Base-by-base conservation (phyloP, 2,888 invertebrate species). In the Dysmachus trigonus region DNA sequence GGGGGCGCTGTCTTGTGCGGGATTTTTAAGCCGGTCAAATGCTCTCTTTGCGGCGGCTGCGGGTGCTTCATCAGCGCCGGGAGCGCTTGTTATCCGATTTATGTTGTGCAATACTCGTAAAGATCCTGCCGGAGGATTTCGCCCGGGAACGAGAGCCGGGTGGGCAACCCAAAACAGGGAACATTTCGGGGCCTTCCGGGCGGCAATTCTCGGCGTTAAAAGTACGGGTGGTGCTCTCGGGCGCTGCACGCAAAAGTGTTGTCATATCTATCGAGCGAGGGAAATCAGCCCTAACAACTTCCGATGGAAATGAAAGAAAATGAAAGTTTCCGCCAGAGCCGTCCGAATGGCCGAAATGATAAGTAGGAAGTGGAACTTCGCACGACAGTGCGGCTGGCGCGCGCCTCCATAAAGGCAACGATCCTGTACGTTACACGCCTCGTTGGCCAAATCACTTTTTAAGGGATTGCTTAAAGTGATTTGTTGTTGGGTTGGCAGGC, bases 251-350 rank as follows among this genome's bases (percentile, higher is more conserved):
- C 86, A 86, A 81, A 86, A 79, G 86, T 86, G 71, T 79, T 86
- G 86, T 86, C 86, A 86, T 71, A 86, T 86, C 86, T 86, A 71
- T 86, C 27, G 86, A 86, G 38, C 71, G 74, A 35, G 71, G 77
- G 79, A 86, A 86, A 86, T 86, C 38, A 41, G 71, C 79, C 79
- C 79, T 77, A 79, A 86, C 86, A 77, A 86, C 86, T 86, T 86
- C 86, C 86, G 79, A 41, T 79, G 76, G 86, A 71, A 79, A 79
- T 71, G 79, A 86, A 86, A 86, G 79, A 79, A 79, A 86, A 86
- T 86, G 62, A 86, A 86, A 81, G 71, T 47, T 86, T 86, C 86
- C 86, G 86, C n/a, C 10, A 62, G 10, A 27, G 81, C 62, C 22
- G 62, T 8, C n/a, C 71, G 38, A 82, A 82, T 82, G 53, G 82